These are phyloP conservation scores for Coturnix japonica DNA, from an alignment of 2,113 vertebrate genomes.

Conservation along the genomic window DNA sequence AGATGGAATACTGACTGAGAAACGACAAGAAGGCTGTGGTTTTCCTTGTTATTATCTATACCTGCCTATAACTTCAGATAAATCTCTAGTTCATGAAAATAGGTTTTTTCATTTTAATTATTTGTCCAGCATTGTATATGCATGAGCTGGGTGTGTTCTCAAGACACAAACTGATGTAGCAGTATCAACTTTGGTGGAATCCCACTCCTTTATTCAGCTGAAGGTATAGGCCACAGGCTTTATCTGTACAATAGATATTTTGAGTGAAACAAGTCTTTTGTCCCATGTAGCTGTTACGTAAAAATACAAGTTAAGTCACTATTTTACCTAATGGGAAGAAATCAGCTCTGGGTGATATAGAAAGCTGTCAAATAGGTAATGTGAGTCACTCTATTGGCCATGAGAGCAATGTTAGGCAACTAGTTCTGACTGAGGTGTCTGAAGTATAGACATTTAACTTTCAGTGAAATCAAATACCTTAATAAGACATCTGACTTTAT, in stretches of 20 bases:
- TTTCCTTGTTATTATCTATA: neutral
- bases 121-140: neutral
- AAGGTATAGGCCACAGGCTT: neutral
- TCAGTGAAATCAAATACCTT: neutral
- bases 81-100: neutral
- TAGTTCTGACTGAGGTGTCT: neutral
- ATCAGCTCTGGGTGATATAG: neutral
- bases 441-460: neutral
- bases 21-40: neutral
- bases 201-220: neutral
- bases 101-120: neutral
- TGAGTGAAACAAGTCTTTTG: neutral
- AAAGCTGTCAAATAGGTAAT: neutral
- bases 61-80: neutral
- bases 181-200: neutral
- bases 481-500: neutral
- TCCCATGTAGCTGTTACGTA: neutral
- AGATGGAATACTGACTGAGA: neutral
- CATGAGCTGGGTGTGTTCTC: neutral
- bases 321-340: neutral
- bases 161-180: accelerated
- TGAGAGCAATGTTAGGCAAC: neutral
- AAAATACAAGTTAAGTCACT: neutral
- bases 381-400: neutral
- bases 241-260: neutral